A percentile compares a stretch with the other conserved stretches of the same genome.
phyloP scores from a whole-genome alignment of 2,113 vertebrate species.

The Excalfactoria chinensis region DNA sequence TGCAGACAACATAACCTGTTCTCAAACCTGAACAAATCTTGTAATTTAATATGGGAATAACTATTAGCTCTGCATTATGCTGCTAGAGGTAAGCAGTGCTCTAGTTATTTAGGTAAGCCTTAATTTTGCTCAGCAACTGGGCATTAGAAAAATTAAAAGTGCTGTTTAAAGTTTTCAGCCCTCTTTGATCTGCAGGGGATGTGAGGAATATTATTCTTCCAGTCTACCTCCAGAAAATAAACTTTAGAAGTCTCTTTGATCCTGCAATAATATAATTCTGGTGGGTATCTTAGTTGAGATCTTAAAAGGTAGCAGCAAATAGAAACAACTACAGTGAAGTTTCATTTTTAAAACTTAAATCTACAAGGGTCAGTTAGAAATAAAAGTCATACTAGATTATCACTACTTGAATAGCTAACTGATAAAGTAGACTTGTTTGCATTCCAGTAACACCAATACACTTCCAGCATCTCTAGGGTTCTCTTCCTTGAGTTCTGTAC shows the following conservation, averaged over 20 bases:
- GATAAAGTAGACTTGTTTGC: background rate
- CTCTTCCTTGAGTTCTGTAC: background rate
- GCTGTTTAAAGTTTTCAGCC: background rate
- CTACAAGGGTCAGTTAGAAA: background rate
- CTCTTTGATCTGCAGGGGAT: background rate
- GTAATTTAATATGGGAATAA: background rate
- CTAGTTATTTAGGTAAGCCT: background rate
- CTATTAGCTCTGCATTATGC: background rate
- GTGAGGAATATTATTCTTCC: background rate
- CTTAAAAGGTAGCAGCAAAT: background rate
- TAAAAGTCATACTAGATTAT: background rate
- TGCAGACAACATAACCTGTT: background rate
- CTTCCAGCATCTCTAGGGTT: background rate
- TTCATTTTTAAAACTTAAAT: background rate
- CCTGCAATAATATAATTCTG: background rate
- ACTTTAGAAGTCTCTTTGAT: background rate
- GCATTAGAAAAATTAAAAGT: background rate
- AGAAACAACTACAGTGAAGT: background rate
- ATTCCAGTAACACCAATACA: background rate
- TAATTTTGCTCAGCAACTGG: conserved; percentile 2
- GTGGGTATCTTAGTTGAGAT: background rate
- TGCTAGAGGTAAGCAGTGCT: background rate
- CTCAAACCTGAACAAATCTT: background rate
- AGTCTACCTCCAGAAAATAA: background rate
- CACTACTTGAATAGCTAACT: background rate